phyloP scores from a whole-genome alignment of 2,113 vertebrate species.

The Anhinga rufa region DNA sequence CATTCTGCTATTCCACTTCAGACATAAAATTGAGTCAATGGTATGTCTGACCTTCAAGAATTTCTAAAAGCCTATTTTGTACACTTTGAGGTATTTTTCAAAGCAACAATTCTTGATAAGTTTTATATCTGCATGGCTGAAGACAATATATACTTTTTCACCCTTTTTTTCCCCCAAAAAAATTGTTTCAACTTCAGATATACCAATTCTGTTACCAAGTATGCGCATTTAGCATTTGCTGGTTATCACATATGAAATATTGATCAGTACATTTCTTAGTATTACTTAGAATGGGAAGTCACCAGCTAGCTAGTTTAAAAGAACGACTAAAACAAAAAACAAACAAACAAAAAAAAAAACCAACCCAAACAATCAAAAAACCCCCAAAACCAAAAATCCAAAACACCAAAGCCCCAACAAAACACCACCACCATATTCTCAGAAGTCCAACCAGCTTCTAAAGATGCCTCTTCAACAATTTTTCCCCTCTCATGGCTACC shows the following conservation, averaged over 20 bases:
- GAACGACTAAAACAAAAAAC: no score
- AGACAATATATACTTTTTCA: background rate
- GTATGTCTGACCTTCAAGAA: background rate
- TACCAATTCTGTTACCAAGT: background rate
- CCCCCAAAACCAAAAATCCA: no score
- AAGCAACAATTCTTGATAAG: background rate
- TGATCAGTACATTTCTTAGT: background rate
- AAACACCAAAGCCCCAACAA: background rate
- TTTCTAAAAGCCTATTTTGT: background rate
- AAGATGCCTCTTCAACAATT: background rate
- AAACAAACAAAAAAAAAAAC: no score
- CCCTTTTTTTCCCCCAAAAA: background rate
- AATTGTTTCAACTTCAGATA: background rate
- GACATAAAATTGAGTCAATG: background rate
- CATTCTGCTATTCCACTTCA: background rate
- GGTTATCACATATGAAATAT: background rate
- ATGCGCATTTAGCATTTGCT: background rate
- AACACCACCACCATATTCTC: background rate
- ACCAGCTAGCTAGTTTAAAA: background rate
- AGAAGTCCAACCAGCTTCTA: background rate
- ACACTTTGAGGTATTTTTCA: background rate
- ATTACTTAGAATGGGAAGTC: background rate
- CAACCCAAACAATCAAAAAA: no score
- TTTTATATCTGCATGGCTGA: background rate
- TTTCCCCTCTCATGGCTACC: background rate